Base-by-base conservation (phyloP, 1,140 invertebrate genomes). In the Leptopilina boulardi region DNA sequence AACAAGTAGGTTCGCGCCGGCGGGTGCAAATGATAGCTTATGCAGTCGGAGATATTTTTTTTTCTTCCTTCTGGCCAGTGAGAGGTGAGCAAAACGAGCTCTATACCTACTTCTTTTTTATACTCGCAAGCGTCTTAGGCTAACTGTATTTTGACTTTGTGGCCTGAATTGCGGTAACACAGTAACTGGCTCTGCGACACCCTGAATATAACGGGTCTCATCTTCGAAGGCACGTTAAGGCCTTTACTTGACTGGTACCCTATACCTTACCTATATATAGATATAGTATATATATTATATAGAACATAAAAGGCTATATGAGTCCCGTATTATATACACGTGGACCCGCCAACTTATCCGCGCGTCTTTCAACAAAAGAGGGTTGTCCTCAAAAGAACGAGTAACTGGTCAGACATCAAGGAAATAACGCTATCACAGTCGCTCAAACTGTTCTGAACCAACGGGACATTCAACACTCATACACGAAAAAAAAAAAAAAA, bases 71-170 rank as follows among this genome's bases (percentile, higher is more conserved):
- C 3, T 76, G 77, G 77, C 71, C 47, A 71, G 41, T 77, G 74
- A 38, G 34, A 82, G 59, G 79, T 82, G 76, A 80, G 78, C 77
- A 74, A 82, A 73, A 66, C 76, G 76, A 56, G 73, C 80, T 80
- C 15, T 23, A 66, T 79, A 70, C 76, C 70, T 77, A 77, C 80
- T 66, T 80, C 81, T 76, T 71, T 76, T 79, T 83, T 56, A 38
- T 38, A 76, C 77, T 83, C 77, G 79, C 79, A 83, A 79, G 79
- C 82, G 83, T 83, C 84, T 85, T 82, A 85, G 86, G 82, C 86
- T 91, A 91, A 91, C 90, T 91, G 90, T 91, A 91, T 91, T 91
- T 91, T 91, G 90, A 90, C 90, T 91, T 91, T 91, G 90, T 91
- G 90, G 90, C 90, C 90, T 91, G 87, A 91, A 91, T 91, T 90